Base-by-base conservation (phyloP, 2,888 invertebrate genomes). In the Lacanobia wlatinum region DNA sequence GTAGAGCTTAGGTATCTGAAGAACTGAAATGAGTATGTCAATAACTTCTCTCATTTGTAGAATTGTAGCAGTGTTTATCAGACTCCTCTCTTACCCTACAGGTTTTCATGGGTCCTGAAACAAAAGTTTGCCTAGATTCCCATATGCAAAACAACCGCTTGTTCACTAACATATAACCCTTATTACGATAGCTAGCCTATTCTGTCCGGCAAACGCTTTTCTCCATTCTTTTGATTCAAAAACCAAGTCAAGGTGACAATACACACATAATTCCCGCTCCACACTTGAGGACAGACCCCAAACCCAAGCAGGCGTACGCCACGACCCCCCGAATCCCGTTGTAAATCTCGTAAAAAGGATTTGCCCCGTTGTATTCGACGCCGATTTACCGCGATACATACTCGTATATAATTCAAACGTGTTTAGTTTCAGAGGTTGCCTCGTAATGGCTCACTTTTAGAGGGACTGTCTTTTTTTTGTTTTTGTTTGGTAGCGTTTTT, bases 301-400 rank as follows among this genome's bases (percentile, higher is more conserved):
- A 84, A 90, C 85, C 87, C 89, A 90, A 91, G 90, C 90, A 90
- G 90, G 89, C 92, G 90, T 90, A 90, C 88, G 88, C 85, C 88
- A 87, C 90, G 90, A 90, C 90, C 89, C 85, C 85, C 88, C 75
- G 91, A 92, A 94, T 93, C 92, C 93, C 92, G 89, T 85, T 87
- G 94, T 95, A 95, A 95, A 95, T 95, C 95, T 95, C 91, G 91
- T 93, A 94, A 94, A 94, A 94, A 93, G 94, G 94, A 94, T 95
- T 95, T 92, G 87, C 92, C 87, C 91, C 91, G 74, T 92, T 94
- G 94, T 94, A 93, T 92, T 92, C 91, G 84, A 85, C 89, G 87
- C 88, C 94, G 92, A 95, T 95, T 95, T 94, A 95, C 92, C 93
- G 80, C 93, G 90, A 91, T 89, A 92, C 88, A 81, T 79, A 85